phyloP scores from a whole-genome alignment of 2,888 invertebrate genomes.

The Acanthoscelides obtectus region DNA sequence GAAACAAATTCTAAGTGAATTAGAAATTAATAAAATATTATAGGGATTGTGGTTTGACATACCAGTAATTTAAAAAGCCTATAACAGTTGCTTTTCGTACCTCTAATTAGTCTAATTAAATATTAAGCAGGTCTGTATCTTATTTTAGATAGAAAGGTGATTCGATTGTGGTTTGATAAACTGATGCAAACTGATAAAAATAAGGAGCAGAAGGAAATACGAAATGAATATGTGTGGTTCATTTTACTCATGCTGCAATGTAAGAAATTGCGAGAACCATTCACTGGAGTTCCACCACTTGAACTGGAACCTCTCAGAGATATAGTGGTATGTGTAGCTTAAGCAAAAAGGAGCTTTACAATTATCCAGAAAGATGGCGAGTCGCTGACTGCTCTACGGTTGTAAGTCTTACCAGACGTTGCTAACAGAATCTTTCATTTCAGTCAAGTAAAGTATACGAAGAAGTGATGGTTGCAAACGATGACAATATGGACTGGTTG shows the following conservation, averaged over 20 bases:
- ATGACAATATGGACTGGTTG: conserved; percentile 26
- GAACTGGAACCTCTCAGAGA: conserved; percentile 40
- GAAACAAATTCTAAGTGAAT: no score
- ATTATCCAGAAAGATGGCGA: no score
- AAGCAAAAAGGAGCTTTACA: no score
- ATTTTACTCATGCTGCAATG: conserved; percentile 46
- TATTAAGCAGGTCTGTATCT: neutral
- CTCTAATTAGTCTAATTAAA: no score
- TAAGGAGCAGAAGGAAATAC: conserved; percentile 32
- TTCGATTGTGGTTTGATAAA: conserved; percentile 44
- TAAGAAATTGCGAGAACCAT: conserved; percentile 43
- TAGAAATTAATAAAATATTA: no score
- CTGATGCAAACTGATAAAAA: conserved; percentile 37
- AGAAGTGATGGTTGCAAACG: conserved; percentile 28
- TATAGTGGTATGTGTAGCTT: conserved; percentile 22
- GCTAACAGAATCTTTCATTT: conserved; percentile 1
- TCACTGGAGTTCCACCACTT: conserved; percentile 38
- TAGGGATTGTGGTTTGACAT: no score
- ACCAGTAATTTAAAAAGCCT: no score
- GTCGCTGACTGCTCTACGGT: no score
- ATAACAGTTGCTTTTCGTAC: no score
- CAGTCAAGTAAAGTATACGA: conserved; percentile 27
- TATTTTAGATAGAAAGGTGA: conserved; percentile 29
- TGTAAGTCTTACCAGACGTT: no score
- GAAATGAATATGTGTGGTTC: conserved; percentile 50